These are phyloP conservation scores for Amyelois transitella DNA, from an alignment of 1,140 invertebrate genomes.

Conservation along the genomic window DNA sequence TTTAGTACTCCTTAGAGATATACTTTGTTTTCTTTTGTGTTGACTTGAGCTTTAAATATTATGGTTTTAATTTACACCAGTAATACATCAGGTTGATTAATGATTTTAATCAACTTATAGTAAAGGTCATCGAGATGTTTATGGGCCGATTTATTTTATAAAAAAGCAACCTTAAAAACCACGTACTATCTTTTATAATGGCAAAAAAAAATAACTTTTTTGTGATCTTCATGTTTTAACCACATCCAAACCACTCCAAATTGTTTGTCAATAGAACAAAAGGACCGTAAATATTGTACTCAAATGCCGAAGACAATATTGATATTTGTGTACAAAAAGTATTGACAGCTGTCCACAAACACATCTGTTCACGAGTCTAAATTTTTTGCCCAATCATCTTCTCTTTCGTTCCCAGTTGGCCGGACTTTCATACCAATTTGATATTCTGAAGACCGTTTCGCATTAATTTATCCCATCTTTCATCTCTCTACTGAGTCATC, in stretches of 20 bases:
- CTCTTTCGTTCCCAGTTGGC: not conserved
- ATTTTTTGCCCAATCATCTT: not conserved
- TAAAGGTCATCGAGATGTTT: too few relatives aligned
- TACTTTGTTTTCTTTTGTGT: not conserved
- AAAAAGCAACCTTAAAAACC: too few relatives aligned
- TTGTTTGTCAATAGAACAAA: not conserved
- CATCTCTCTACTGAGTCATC: slow-evolving; percentile 34
- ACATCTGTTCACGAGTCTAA: not conserved
- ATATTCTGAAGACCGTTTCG: not conserved
- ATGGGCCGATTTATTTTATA: too few relatives aligned
- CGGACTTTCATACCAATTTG: not conserved
- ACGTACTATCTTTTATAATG: too few relatives aligned
- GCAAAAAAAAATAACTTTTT: too few relatives aligned
- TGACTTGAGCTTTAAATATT: not conserved
- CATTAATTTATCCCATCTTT: not conserved
- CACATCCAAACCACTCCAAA: not conserved
- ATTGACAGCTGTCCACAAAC: not conserved
- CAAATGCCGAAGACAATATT: not conserved
- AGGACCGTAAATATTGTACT: not conserved
- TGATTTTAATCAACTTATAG: not conserved
- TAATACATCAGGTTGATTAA: too few relatives aligned
- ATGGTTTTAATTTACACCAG: too few relatives aligned
- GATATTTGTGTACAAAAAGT: not conserved
- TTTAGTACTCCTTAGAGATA: slow-evolving; percentile 8
- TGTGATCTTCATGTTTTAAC: not conserved